A percentile compares a stretch with the other conserved stretches of the same genome.
These are phyloP conservation scores for Agriopis marginaria DNA, from an alignment of 2,888 invertebrate genomes.

Conservation along the genomic window DNA sequence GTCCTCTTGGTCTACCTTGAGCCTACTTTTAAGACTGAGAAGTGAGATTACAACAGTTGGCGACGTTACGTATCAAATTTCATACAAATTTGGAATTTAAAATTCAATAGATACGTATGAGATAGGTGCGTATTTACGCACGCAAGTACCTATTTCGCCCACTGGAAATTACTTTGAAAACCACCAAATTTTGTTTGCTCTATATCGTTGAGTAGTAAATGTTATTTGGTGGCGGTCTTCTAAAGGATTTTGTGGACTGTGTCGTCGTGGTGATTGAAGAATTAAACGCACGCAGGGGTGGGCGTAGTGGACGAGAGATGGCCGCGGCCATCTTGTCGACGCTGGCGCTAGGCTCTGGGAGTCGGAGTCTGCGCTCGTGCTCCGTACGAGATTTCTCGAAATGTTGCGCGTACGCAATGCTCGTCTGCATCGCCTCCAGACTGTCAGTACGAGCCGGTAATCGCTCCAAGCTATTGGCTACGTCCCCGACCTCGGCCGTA, in stretches of 20 bases:
- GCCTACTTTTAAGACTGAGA: too few species aligned
- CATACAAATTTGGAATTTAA: too few species aligned
- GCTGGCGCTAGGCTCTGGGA: not conserved
- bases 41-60: too few species aligned
- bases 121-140: too few species aligned
- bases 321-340: not conserved
- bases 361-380: not conserved
- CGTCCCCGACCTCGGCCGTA: slow-evolving; percentile 66
- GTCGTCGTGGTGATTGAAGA: not conserved
- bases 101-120: too few species aligned
- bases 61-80: too few species aligned
- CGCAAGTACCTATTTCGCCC: too few species aligned
- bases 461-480: slow-evolving; percentile 59
- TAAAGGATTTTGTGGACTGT: not conserved
- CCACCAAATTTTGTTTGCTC: too few species aligned
- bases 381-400: not conserved
- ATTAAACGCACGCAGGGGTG: not conserved
- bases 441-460: slow-evolving; percentile 45
- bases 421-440: not conserved
- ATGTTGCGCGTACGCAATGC: not conserved
- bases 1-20: too few species aligned
- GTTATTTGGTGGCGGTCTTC: not conserved
- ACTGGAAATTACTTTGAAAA: too few species aligned
- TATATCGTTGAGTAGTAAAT: not conserved
- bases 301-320: not conserved